Evolutionary conservation across 2,113 vertebrate species (phyloP).

Genomic region (Lepidiolamprologus cunningtoni): DNA sequence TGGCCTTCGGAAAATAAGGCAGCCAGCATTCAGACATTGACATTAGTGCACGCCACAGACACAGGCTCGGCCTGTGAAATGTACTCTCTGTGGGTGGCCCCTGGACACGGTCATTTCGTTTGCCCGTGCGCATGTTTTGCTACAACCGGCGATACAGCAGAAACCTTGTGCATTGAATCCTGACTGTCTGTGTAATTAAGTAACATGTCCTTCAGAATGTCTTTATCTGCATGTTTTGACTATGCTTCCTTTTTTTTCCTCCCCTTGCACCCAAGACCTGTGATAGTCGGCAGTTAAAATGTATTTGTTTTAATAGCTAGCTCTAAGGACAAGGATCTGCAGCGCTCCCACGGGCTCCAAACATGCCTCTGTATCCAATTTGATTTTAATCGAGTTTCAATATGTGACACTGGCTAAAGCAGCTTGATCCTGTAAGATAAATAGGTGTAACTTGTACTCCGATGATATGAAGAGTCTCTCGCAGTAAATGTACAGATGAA

Average conservation of each 20-base stretch:
- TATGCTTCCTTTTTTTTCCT: slow-evolving; percentile 44
- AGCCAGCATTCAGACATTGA: slow-evolving; percentile 18
- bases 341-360: neutral
- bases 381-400: slow-evolving; percentile 1
- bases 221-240: slow-evolving; percentile 69
- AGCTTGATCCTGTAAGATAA: slow-evolving; percentile 14
- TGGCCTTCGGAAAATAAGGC: neutral
- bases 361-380: neutral
- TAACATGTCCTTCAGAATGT: slow-evolving; percentile 51
- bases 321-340: neutral
- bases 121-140: slow-evolving; percentile 65
- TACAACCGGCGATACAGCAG: slow-evolving; percentile 20
- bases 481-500: slow-evolving; percentile 55
- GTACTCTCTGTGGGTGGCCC: neutral
- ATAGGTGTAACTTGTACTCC: slow-evolving; percentile 23
- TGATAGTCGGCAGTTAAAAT: slow-evolving; percentile 28
- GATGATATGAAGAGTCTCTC: slow-evolving; percentile 22
- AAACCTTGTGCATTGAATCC: slow-evolving; percentile 39
- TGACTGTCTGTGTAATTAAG: slow-evolving; percentile 38
- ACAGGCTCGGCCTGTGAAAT: slow-evolving; percentile 15
- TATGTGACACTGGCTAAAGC: neutral
- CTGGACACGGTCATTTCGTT: slow-evolving; percentile 39
- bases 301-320: slow-evolving; percentile 29
- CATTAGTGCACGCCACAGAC: slow-evolving; percentile 11
- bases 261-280: slow-evolving; percentile 29